Percentiles rank a stretch among this genome's conserved stretches.
Evolutionary conservation across 1,140 invertebrate species (phyloP).

Genomic region (Anastrepha obliqua): DNA sequence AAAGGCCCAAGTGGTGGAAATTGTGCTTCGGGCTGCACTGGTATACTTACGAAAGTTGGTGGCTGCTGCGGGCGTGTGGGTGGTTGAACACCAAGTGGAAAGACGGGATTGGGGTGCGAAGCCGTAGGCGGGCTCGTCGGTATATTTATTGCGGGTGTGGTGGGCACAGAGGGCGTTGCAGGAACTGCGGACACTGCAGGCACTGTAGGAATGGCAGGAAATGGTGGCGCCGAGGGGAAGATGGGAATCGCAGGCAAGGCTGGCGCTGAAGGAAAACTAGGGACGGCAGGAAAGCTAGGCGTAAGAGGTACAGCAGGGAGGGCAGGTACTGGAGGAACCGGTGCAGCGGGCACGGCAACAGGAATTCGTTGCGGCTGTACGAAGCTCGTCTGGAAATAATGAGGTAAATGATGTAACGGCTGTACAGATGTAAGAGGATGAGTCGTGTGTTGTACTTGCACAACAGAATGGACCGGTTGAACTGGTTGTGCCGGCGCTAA

Average conservation of each 20-base stretch:
- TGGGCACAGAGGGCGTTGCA: conserved; percentile 51
- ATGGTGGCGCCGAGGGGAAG: conserved; percentile 45
- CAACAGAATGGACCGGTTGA: conserved; percentile 53
- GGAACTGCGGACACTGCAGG: conserved; percentile 47
- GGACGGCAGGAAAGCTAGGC: conserved; percentile 53
- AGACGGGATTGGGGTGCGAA: conserved; percentile 59
- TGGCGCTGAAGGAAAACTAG: conserved; percentile 21
- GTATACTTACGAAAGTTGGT: conserved; percentile 61
- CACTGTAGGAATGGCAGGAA: conserved; percentile 47
- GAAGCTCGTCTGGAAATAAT: conserved; percentile 52
- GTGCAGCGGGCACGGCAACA: conserved; percentile 57
- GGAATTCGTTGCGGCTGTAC: conserved; percentile 42
- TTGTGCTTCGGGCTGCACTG: conserved; percentile 58
- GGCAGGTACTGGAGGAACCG: conserved; percentile 56
- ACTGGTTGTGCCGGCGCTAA: conserved; percentile 39
- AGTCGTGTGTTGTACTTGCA: conserved; percentile 56
- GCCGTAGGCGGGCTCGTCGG: conserved; percentile 59
- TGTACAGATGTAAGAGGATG: conserved; percentile 57
- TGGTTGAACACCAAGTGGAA: conserved; percentile 65
- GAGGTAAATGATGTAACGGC: conserved; percentile 50
- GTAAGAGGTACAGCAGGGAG: conserved; percentile 7
- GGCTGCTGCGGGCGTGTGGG: conserved; percentile 65
- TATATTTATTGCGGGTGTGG: conserved; percentile 51
- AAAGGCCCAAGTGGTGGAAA: conserved; percentile 65
- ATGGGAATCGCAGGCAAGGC: conserved; percentile 46